phyloP scores from a whole-genome alignment of 2,888 invertebrate genomes.

The Plebejus melissa region DNA sequence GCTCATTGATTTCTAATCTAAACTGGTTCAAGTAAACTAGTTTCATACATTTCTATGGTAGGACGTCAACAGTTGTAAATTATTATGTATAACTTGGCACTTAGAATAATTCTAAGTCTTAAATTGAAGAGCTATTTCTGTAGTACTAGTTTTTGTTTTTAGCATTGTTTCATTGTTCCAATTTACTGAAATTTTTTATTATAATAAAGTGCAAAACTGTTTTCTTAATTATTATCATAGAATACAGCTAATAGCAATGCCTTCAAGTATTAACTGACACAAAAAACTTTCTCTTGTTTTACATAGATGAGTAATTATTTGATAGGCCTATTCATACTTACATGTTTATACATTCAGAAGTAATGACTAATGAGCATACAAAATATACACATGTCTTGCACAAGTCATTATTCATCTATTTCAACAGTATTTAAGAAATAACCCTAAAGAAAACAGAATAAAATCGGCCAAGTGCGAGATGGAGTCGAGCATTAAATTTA shows the following conservation, averaged over 20 bases:
- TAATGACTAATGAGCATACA: not conserved
- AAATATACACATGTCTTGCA: not conserved
- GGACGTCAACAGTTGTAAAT: not conserved
- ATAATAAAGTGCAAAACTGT: too few relatives aligned
- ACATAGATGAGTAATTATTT: not conserved
- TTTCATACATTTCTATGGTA: conserved; percentile 7
- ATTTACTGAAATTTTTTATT: too few relatives aligned
- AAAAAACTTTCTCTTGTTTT: not conserved
- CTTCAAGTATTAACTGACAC: too few relatives aligned
- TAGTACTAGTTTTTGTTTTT: not conserved
- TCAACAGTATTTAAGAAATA: too few relatives aligned
- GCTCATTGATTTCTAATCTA: conserved; percentile 1
- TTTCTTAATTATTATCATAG: too few relatives aligned
- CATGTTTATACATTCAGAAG: not conserved
- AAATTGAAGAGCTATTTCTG: not conserved
- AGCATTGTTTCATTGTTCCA: too few relatives aligned
- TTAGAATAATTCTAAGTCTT: not conserved
- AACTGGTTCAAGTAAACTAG: conserved; percentile 3
- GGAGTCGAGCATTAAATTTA: too few relatives aligned
- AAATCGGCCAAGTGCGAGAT: too few relatives aligned
- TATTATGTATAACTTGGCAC: not conserved
- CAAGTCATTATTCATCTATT: too few relatives aligned
- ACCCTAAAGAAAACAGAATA: too few relatives aligned
- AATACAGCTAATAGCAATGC: too few relatives aligned
- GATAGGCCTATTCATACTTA: not conserved